Evolutionary conservation across 2,113 vertebrate genomes (phyloP).

Genomic region (Microcebus jonahi): DNA sequence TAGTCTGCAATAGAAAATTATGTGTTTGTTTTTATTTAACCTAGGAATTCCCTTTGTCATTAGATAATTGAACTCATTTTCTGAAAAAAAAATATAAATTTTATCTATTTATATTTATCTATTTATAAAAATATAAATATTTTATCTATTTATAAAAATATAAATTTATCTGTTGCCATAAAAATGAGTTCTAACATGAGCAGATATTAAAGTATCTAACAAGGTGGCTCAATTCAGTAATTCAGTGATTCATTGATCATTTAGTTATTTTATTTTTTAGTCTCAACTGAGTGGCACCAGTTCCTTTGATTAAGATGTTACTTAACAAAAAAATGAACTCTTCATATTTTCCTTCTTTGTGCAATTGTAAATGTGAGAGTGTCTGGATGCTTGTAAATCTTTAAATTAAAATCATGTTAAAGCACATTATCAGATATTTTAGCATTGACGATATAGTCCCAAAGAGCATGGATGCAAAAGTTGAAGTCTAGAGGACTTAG

Average conservation of each 20-base stretch:
- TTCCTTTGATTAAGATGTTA: constrained; percentile 25
- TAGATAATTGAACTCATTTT: not conserved
- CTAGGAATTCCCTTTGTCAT: not conserved
- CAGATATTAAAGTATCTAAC: not conserved
- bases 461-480: too few relatives aligned
- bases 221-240: not conserved
- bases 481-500: too few relatives aligned
- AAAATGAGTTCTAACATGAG: not conserved
- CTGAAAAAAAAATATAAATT: not conserved
- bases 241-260: too few relatives aligned
- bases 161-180: not conserved
- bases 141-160: not conserved
- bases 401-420: not conserved
- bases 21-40: not conserved
- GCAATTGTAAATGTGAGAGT: not conserved
- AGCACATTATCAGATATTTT: not conserved
- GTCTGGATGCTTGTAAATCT: not conserved
- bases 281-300: not conserved
- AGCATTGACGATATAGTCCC: not conserved
- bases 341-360: not conserved
- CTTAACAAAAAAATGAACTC: not conserved
- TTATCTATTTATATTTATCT: not conserved
- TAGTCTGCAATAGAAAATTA: not conserved
- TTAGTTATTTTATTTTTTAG: not conserved
- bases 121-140: not conserved